Base-by-base conservation (phyloP, 1,140 invertebrate genomes). In the Aphaenogaster floridana region DNA sequence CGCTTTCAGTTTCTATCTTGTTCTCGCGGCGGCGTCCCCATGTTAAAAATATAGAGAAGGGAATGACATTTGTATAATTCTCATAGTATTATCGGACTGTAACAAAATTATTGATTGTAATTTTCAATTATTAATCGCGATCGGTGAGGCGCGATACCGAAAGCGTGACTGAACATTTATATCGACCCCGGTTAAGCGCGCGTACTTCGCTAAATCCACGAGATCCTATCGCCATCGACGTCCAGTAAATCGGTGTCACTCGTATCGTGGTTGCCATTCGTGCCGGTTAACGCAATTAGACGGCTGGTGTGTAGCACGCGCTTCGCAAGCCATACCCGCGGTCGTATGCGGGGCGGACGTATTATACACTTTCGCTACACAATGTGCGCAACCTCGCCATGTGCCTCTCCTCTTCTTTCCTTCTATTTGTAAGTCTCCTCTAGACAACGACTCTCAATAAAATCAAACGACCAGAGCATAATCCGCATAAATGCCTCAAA, bases 281-380 rank as follows among this genome's bases (percentile, higher is more conserved):
- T 86, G 89, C 61, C 79, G 78, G 83, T 83, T 93, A 93, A 93
- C 89, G 92, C 90, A 93, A 93, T 93, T 93, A 93, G 88, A 93
- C 91, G 86, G 80, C 71, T 63, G 76, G 88, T 42, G 28, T 91
- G 90, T 91, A 92, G 92, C 92, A 91, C 90, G 91, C 90, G 91
- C 92, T 91, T 91, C 83, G 87, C 89, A 90, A 91, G 92, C 77
- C 89, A 90, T 87, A 92, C 86, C 9, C 91, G 88, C 86, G 87
- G 89, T 92, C 91, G 28, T 28, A 28, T 28, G 28, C 28, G 91
- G 88, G 87, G 88, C 89, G 88, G 86, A 63, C 88, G 91, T 90
- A 85, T 93, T 92, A 89, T 90, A 92, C 81, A 93, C 92, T 93
- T 93, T 93, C 91, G 92, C 92, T 88, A 69, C 86, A 90, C 88